Conservation (phyloP, 2,888 invertebrate genomes). For the Andrena fulva region DNA sequence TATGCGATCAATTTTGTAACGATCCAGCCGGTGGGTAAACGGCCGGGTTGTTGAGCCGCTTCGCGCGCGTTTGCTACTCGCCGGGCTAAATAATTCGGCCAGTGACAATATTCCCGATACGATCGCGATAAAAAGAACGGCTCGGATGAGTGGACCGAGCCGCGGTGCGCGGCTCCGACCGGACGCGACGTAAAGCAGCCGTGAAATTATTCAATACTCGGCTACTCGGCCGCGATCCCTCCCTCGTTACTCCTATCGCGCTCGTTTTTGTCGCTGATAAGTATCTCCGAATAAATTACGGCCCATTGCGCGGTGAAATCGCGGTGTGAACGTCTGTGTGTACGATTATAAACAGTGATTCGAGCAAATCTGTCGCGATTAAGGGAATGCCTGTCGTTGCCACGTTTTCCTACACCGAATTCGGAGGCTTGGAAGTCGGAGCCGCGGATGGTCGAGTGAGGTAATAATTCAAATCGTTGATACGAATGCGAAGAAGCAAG, state of each 20-base stretch:
- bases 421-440: too few relatives aligned
- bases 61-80: slow-evolving; percentile 4
- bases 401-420: too few relatives aligned
- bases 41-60: background rate
- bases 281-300: slow-evolving; percentile 19
- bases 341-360: background rate
- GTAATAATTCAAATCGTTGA: too few relatives aligned
- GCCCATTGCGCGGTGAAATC: slow-evolving; percentile 3
- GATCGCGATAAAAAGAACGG: slow-evolving; percentile 5
- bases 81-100: slow-evolving; percentile 29
- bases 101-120: slow-evolving; percentile 23
- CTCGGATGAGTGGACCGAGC: background rate
- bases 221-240: background rate
- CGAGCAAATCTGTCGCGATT: background rate
- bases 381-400: background rate
- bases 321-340: background rate
- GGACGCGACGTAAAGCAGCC: slow-evolving; percentile 11
- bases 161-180: background rate
- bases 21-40: background rate
- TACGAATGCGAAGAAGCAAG: background rate
- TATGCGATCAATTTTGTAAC: slow-evolving; percentile 35
- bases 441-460: too few relatives aligned
- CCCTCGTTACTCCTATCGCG: background rate
- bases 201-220: slow-evolving; percentile 39
- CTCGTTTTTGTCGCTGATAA: slow-evolving; percentile 22